A percentile compares a stretch with the other conserved stretches of the same genome.
phyloP scores from a whole-genome alignment of 2,797 vertebrate species.

The Propithecus perrieri region DNA sequence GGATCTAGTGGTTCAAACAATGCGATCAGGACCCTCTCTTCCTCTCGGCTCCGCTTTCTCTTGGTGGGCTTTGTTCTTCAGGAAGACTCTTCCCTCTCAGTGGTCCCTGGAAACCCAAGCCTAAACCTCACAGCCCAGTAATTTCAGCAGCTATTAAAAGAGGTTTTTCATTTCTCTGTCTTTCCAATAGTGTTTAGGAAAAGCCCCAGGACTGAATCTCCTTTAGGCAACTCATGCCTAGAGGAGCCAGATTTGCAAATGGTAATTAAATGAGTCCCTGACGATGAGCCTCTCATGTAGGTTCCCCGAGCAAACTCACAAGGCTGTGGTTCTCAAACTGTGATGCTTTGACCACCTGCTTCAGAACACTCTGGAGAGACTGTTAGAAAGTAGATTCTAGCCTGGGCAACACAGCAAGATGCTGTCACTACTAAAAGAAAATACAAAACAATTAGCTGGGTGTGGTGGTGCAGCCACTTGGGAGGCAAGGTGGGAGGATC shows the following conservation, averaged over 20 bases:
- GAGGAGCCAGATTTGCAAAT: not conserved
- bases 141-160: not conserved
- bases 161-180: not conserved
- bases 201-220: not conserved
- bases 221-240: not conserved
- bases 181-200: not conserved
- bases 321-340: not conserved
- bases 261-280: not conserved
- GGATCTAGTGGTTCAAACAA: not conserved
- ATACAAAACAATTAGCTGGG: no score
- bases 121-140: not conserved
- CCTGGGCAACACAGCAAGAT: no score
- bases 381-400: not conserved
- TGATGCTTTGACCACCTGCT: not conserved
- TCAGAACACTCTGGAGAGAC: not conserved
- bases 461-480: no score
- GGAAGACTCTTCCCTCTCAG: not conserved
- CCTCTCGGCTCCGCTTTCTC: not conserved
- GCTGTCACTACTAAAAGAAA: no score
- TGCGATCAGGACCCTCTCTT: accelerated
- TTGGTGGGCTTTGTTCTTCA: not conserved
- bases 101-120: not conserved
- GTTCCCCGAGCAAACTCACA: not conserved
- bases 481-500: no score
- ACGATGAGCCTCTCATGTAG: not conserved